Evolutionary conservation across 2,113 vertebrate genomes (phyloP).

Genomic region (Poeciliopsis retropinna): DNA sequence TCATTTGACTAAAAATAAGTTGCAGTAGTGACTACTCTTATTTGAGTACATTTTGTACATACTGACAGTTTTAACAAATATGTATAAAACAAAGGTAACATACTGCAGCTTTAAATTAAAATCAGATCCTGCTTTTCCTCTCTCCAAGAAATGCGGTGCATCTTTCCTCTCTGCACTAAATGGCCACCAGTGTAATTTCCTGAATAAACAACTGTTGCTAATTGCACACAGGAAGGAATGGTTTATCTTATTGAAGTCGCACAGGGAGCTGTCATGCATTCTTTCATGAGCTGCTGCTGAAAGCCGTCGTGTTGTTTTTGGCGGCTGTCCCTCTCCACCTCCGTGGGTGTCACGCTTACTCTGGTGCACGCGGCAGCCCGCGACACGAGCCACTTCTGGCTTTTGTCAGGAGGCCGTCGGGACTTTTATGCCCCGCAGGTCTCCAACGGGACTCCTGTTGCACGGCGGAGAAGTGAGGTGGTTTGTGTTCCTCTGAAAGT

Average conservation of each 20-base stretch:
- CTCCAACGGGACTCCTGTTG: constrained; percentile 68
- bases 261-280: constrained; percentile 50
- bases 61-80: too few relatives aligned
- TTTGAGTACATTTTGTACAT: too few relatives aligned
- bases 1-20: too few relatives aligned
- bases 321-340: neutral
- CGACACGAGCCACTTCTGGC: constrained; percentile 34
- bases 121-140: neutral
- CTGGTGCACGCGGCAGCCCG: constrained; percentile 17
- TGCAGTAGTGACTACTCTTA: too few relatives aligned
- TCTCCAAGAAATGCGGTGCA: constrained; percentile 24
- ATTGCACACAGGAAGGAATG: constrained; percentile 57
- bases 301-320: constrained; percentile 29
- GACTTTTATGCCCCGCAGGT: constrained; percentile 52
- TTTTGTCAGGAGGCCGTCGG: constrained; percentile 40
- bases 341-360: constrained; percentile 34
- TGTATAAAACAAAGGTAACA: too few relatives aligned
- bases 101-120: too few relatives aligned
- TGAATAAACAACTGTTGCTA: constrained; percentile 61
- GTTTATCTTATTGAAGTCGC: constrained; percentile 58
- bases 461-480: constrained; percentile 63
- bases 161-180: constrained; percentile 46
- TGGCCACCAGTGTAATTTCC: constrained; percentile 58
- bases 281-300: constrained; percentile 28
- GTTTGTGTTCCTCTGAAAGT: constrained; percentile 77